phyloP scores from a whole-genome alignment of 2,797 vertebrate genomes.

The Acanthurus lineatus region DNA sequence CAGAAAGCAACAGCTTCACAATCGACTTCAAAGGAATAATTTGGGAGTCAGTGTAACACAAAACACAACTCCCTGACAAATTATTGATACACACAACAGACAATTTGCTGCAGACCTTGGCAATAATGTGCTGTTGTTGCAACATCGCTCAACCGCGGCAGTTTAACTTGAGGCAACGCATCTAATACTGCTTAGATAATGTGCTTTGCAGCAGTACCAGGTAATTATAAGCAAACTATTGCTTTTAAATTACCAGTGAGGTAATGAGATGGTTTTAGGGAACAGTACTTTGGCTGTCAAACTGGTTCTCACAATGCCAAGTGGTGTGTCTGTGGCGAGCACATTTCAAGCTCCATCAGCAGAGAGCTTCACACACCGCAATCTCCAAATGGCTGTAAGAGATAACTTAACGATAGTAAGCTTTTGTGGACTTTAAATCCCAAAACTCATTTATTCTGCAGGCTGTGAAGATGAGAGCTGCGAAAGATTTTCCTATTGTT shows the following conservation, averaged over 20 bases:
- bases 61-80: slow-evolving; percentile 56
- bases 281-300: slow-evolving; percentile 37
- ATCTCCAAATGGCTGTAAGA: slow-evolving; percentile 42
- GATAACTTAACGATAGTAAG: slow-evolving; percentile 25
- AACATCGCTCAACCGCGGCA: slow-evolving; percentile 46
- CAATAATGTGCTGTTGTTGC: slow-evolving; percentile 56
- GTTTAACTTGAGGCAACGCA: slow-evolving; percentile 50
- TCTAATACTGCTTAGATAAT: slow-evolving; percentile 55
- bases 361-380: slow-evolving; percentile 2
- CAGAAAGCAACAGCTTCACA: slow-evolving; percentile 49
- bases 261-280: slow-evolving; percentile 62
- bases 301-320: slow-evolving; percentile 45
- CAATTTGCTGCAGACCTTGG: slow-evolving; percentile 49
- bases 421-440: slow-evolving; percentile 41
- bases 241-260: slow-evolving; percentile 67
- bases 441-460: slow-evolving; percentile 19
- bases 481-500: slow-evolving; percentile 17
- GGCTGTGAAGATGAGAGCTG: slow-evolving; percentile 2
- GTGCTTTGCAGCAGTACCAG: slow-evolving; percentile 30
- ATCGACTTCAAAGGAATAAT: slow-evolving; percentile 72
- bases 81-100: slow-evolving; percentile 68
- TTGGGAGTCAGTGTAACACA: slow-evolving; percentile 49
- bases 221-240: slow-evolving; percentile 67
- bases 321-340: slow-evolving; percentile 28
- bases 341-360: slow-evolving; percentile 43